Base-by-base conservation (phyloP, 30 jellyfish, hydroid and myxozoan genomes). In the Cassiopea xamachana region DNA sequence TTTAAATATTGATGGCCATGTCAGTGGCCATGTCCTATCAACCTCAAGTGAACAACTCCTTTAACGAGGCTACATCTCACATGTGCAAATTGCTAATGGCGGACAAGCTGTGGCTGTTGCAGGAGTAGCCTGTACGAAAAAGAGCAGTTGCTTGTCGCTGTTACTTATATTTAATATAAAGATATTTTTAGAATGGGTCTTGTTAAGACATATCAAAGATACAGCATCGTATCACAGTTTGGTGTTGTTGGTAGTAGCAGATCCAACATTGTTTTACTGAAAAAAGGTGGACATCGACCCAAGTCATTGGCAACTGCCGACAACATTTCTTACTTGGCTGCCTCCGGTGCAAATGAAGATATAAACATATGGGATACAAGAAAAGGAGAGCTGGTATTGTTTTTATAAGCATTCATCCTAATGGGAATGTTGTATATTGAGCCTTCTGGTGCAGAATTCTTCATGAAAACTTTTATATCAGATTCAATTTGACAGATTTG, bases 201-300 rank as follows among this genome's bases (percentile, higher is more conserved):
- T 51, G 91, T 79, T 43, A 96, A 96, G 79, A 96, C 99, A 7
- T 96, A 96, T 82, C 96, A 96, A 79, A 84, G 98, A 72, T 96
- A 96, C 77, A 89, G 96, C 49, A 79, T 83, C 3, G 89, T 96
- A 48, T 83, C 97, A 2, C 93, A 98, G 69, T 96, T 96, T 88
- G 98, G 98, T 12, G 98, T 96, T 4, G 81, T 96, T 61, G 99
- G 99, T 0, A 96, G 99, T 64, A 67, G 96, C 69, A 84, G 90
- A 86, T 75, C 95, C 46, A 96, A 96, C 61, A 74, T 92, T 1
- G 73, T 89, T 13, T 75, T 96, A 51, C 79, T 82, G 48, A 77
- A 76, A 76, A 62, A 61, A 46, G 60, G 2, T 68, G 73, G 73
- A 1, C 60, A 46, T 48, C 12, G 92, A 84, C 84, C 93, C 39